A percentile compares a stretch with the other conserved stretches of the same genome.
Conservation (phyloP, 1,140 invertebrate species). For the Drosophila sp. region DNA sequence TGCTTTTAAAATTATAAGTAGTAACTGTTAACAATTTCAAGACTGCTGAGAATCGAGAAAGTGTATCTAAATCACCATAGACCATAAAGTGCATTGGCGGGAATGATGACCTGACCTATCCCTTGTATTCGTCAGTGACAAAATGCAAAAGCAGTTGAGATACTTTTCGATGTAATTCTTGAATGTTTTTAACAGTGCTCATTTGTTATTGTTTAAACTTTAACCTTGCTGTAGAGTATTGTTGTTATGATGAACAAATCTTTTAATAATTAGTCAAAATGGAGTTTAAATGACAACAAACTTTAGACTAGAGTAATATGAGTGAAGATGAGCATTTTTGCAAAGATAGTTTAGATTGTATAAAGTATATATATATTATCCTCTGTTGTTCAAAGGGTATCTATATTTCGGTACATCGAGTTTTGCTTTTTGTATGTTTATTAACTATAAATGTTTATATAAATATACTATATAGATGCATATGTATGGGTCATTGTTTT, state of each 20-base stretch:
- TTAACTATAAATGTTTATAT: background rate
- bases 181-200: too few relatives aligned
- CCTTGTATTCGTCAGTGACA: background rate
- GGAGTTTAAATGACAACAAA: too few relatives aligned
- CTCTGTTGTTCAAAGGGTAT: background rate
- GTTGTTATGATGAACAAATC: background rate
- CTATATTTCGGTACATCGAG: background rate
- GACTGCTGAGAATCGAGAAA: too few relatives aligned
- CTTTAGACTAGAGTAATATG: too few relatives aligned
- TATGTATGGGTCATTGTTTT: conserved; percentile 29
- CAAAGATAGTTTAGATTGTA: too few relatives aligned
- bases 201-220: background rate
- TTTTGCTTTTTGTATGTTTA: background rate
- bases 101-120: conserved; percentile 1
- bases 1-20: too few relatives aligned
- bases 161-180: background rate
- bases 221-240: background rate
- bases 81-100: background rate
- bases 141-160: background rate
- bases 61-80: background rate
- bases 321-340: too few relatives aligned
- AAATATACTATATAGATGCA: background rate
- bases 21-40: too few relatives aligned
- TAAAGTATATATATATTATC: too few relatives aligned
- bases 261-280: too few relatives aligned